Base-by-base conservation (phyloP, 2,797 vertebrate species). In the Buphagus erythrorhynchus region DNA sequence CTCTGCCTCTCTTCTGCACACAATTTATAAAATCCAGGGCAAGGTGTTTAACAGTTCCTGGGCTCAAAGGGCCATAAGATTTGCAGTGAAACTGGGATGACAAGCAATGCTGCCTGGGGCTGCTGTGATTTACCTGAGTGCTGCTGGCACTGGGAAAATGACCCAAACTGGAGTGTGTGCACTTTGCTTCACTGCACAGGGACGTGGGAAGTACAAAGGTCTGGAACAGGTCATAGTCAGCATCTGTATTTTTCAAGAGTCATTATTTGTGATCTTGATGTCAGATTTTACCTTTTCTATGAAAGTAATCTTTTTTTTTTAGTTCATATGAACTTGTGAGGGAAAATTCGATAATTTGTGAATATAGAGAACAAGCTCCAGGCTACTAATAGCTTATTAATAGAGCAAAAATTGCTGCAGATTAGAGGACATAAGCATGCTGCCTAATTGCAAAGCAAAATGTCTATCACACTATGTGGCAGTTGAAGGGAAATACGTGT, bases 321-420 rank as follows among this genome's bases (percentile, higher is more conserved):
- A 45, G 52, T 52, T 85, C 35, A 16, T 40, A 55, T 1, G 11
- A 89, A 86, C 51, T 57, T 35, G 43, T 48, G 63, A 61, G 49
- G 72, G 46, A 57, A 74, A 83, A 61, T 76, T 85, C 67, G 91
- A 6, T 59, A 24, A 95, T 76, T 46, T 78, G 58, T 78, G 79
- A 83, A 31, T 38, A 62, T 2, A 78, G 28, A 86, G 65, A 93
- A 88, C 46, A 79, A 8, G 9, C 71, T 86, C 75, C 69, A 68
- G 86, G 82, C 63, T 67, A 43, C 57, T 81, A 69, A 93, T 28
- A 76, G 72, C n/a, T 83, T 92, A 89, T 88, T 95, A 96, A 90
- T 16, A 75, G 78, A 90, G 78, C 38, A 94, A 94, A 91, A 96
- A 63, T 57, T 68, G 35, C 73, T 93, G 86, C 89, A 92, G 49